Base-by-base conservation (phyloP, 2,797 vertebrate species). In the Falco peregrinus region DNA sequence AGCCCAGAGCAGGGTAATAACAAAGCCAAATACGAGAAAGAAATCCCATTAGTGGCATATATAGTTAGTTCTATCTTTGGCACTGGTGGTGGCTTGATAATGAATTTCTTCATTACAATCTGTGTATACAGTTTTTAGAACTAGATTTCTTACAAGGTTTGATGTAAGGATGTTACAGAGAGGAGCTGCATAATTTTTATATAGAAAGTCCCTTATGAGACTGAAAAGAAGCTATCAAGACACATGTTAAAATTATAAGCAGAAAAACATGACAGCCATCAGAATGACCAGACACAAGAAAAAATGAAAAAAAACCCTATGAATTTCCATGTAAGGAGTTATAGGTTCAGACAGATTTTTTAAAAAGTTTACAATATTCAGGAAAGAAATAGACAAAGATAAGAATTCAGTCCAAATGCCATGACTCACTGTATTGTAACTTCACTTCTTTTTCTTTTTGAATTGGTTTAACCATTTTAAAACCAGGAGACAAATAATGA, bases 51-150 rank as follows among this genome's bases (percentile, higher is more conserved):
- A 48, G 31, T 59, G 31, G 83, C 35, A 29, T 47, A 73, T 22
- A 51, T 3, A 3, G 5, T 17, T 74, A 91, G 31, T 35, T 10
- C 37, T 69, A 31, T 54, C 47, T 91, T 63, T 76, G 43, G 33
- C 56, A 74, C 6, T 1, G 0, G 9, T 57, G 87, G 47, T 31
- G 19, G 69, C 70, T 89, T 0, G 0, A 20, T 59, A 91, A 90
- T 65, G 5, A 83, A 60, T 64, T 85, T 87, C 67, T 87, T 93
- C 28, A 65, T 63, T 89, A 70, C 21, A 56, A 37, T 60, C 50
- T 41, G 39, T n/a, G 8, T 64, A 76, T 14, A 69, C 1, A 0
- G 1, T 25, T 71, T 85, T 80, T 16, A 0, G n/a, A 79, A 47
- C 64, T 53, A 59, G 6, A 67, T 67, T 76, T 73, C 47, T 79